These are phyloP conservation scores for Lophura nycthemera DNA, from an alignment of 2,113 vertebrate species.

Conservation along the genomic window DNA sequence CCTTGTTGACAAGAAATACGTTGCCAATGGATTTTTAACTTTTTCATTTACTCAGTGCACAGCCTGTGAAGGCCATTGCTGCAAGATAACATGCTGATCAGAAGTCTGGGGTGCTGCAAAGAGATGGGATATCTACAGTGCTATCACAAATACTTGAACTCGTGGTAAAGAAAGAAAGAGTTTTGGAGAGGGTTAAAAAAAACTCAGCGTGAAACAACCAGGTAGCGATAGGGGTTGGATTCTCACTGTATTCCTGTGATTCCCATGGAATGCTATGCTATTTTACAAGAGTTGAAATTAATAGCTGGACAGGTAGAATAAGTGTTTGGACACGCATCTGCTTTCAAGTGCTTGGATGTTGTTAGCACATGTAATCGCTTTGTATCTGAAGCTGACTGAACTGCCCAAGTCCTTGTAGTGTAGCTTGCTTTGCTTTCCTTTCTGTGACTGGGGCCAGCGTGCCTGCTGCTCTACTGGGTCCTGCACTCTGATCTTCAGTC, in stretches of 20 bases:
- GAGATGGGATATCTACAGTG: fast-evolving
- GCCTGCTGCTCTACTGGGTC: not conserved
- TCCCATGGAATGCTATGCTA: not conserved
- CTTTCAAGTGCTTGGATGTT: not conserved
- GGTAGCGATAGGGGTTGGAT: not conserved
- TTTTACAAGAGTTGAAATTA: not conserved
- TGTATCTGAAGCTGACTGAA: not conserved
- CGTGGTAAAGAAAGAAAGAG: not conserved
- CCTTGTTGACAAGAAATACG: not conserved
- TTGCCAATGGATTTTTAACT: not conserved
- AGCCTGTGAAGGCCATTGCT: not conserved
- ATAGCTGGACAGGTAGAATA: not conserved
- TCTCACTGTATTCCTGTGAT: not conserved
- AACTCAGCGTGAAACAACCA: not conserved
- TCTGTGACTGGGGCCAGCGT: not conserved
- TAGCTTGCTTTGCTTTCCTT: not conserved
- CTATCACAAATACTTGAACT: not conserved
- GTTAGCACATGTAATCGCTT: fast-evolving
- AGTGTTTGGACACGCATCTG: not conserved
- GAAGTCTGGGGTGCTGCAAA: not conserved
- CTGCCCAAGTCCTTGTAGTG: not conserved
- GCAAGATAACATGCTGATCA: not conserved
- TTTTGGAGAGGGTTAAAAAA: not conserved
- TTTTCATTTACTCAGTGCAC: not conserved
- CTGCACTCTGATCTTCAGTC: not conserved